These are phyloP conservation scores for Melanotaenia pygmaea DNA, from an alignment of 2,797 vertebrate genomes.

Conservation along the genomic window DNA sequence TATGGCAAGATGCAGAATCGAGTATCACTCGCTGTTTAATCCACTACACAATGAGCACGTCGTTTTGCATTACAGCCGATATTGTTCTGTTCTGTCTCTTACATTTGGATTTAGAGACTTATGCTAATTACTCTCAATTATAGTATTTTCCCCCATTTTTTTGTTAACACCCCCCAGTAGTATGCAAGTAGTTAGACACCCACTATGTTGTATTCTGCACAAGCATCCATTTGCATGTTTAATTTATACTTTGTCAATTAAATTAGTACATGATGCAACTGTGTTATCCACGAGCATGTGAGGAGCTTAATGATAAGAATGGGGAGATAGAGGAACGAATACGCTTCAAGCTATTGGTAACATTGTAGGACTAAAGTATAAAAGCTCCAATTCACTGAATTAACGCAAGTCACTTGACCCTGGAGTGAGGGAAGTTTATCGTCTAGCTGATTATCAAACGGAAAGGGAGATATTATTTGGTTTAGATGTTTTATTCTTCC, in stretches of 20 bases:
- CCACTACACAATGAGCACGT: slow-evolving; percentile 71
- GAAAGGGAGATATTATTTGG: slow-evolving; percentile 44
- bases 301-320: slow-evolving; percentile 72
- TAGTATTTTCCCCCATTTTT: slow-evolving; percentile 65
- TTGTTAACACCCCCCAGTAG: slow-evolving; percentile 62
- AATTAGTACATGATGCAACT: slow-evolving; percentile 72
- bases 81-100: slow-evolving; percentile 62
- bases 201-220: slow-evolving; percentile 25
- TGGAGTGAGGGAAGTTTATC: slow-evolving; percentile 38
- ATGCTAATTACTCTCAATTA: slow-evolving; percentile 74
- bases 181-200: slow-evolving; percentile 49
- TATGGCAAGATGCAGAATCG: slow-evolving; percentile 72
- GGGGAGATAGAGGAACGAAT: slow-evolving; percentile 69
- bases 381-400: slow-evolving; percentile 68
- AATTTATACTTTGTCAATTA: slow-evolving; percentile 70
- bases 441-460: slow-evolving; percentile 27
- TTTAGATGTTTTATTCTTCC: slow-evolving; percentile 11
- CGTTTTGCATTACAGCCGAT: slow-evolving; percentile 69
- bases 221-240: slow-evolving; percentile 67
- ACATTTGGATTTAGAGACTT: slow-evolving; percentile 65
- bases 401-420: slow-evolving; percentile 62
- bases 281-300: slow-evolving; percentile 45
- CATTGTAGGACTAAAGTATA: slow-evolving; percentile 59
- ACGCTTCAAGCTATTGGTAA: slow-evolving; percentile 70
- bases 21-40: slow-evolving; percentile 70